These are phyloP conservation scores for Ennomos erosarius DNA, from an alignment of 2,888 invertebrate genomes.

Conservation along the genomic window DNA sequence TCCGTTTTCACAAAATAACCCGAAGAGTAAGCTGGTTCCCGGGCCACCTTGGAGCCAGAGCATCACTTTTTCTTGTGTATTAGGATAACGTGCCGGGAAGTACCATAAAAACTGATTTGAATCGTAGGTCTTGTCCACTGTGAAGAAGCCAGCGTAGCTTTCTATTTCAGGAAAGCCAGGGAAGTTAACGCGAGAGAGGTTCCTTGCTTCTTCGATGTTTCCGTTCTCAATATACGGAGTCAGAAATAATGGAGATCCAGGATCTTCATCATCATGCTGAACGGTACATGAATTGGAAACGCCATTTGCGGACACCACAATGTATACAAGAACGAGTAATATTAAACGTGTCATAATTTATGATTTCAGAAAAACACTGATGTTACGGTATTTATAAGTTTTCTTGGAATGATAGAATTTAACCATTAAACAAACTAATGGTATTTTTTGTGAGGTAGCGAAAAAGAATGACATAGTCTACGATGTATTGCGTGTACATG, in stretches of 20 bases:
- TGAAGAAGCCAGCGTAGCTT: slow-evolving; percentile 92
- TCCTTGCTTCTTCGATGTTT: slow-evolving; percentile 87
- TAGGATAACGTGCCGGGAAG: slow-evolving; percentile 88
- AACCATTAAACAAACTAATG: no score
- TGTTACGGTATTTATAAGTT: no score
- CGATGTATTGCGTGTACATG: no score
- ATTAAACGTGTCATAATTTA: slow-evolving; percentile 1
- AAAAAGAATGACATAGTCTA: no score
- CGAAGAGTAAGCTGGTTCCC: slow-evolving; percentile 91
- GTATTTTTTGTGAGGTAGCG: no score
- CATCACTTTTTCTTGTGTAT: slow-evolving; percentile 85
- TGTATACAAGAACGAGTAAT: background rate
- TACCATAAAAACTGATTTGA: slow-evolving; percentile 94
- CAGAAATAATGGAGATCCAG: slow-evolving; percentile 86
- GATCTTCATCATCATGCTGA: background rate
- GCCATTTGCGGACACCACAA: background rate
- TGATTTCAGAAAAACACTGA: background rate
- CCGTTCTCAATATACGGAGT: slow-evolving; percentile 90
- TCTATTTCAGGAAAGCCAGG: slow-evolving; percentile 84
- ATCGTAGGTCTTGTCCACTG: slow-evolving; percentile 90
- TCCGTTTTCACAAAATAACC: slow-evolving; percentile 93
- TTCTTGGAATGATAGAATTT: no score
- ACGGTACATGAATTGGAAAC: background rate
- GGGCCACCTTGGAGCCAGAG: slow-evolving; percentile 96
- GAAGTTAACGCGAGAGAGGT: slow-evolving; percentile 81